Evolutionary conservation across 92 coral and sea anemone genomes (phyloP), one percentile per base, ranked within the genome.

Genomic region (Porites lobata): DNA sequence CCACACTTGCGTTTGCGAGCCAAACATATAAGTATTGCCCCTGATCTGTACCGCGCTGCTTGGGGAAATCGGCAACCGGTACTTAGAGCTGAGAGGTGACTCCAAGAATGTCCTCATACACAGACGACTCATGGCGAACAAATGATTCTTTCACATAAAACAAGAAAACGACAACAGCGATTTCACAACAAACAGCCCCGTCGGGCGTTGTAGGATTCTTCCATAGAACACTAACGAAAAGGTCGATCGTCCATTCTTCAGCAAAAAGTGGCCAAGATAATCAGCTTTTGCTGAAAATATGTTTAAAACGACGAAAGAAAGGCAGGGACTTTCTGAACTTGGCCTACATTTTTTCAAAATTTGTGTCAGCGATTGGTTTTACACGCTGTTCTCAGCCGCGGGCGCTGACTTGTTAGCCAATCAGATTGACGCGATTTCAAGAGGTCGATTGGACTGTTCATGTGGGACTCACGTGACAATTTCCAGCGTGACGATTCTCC

Each of bases 1-100:
- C 98, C 98, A 95, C 3, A 94, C 85, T 78, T 97, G 94, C 19
- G 96, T 94, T 89, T 95, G 94, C 12, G 96, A 95, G 75, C 94
- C 96, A 71, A 88, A 94, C 75, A 94, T 77, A 10, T 92, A 95
- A 61, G 92, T 70, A 67, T 94, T 94, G 74, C 91, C 91, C 15
- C 84, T 83, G 29, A 82, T 78, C 29, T 82, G 91, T 17, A 79
- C 87, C 29, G 85, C 61, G 12, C 80, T 92, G 67, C 92, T 76
- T 21, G 90, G 76, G 10, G 80, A 80, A 83, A 94, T 57, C 58
- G 47, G 47, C 47, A 78, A 72, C 57, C 81, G 71, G 19, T 83
- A 65, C 22, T 86, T 81, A 62, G 69, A 63, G 50, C 19, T 50
- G 50, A 24, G 50, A 83, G 90, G 71, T 15, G 65, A 62, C 9